Evolutionary conservation across 2,888 invertebrate species (phyloP), one percentile per base, ranked within the genome.

Genomic region (Lasioglossum calceatum): DNA sequence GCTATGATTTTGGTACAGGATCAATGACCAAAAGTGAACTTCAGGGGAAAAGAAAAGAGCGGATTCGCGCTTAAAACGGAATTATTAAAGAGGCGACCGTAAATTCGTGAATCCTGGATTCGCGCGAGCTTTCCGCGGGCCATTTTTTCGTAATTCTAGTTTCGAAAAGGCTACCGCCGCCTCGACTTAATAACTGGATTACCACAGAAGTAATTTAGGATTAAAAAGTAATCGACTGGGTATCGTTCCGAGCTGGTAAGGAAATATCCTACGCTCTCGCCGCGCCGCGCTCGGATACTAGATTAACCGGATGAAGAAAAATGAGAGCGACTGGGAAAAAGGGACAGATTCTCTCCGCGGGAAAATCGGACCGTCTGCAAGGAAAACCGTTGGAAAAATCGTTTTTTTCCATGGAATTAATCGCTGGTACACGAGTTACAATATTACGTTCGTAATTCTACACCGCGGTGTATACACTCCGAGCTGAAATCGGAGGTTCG

Each of bases 221-320:
- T 89, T 90, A 90, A 88, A 89, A 91, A 89, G 88, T 91, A 91
- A 92, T 92, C 89, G 90, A 92, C 85, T 79, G 79, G 87, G 79
- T 88, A 84, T 81, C 81, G 76, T 79, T 61, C 32, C 61, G 44
- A 42, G 27, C 50, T 61, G 74, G 81, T 84, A 89, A 86, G 83
- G 71, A 86, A 87, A 85, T 84, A 76, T 83, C 71, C 81, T 78
- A 78, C 71, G 76, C 42, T 77, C 79, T 27, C 64, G 61, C 32
- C 82, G 81, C 42, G 71, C 81, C 70, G 64, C 71, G 82, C 64
- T 75, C 67, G 54, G 44, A 78, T 70, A 54, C 79, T 75, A 84
- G 84, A 89, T 89, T 87, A 89, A 82, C 77, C 42, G 42, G 71
- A 82, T 78, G 82, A 82, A 82, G 84, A 85, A 77, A 88, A 84